Conservation (phyloP, 1,140 invertebrate genomes). For the Physella acuta region DNA sequence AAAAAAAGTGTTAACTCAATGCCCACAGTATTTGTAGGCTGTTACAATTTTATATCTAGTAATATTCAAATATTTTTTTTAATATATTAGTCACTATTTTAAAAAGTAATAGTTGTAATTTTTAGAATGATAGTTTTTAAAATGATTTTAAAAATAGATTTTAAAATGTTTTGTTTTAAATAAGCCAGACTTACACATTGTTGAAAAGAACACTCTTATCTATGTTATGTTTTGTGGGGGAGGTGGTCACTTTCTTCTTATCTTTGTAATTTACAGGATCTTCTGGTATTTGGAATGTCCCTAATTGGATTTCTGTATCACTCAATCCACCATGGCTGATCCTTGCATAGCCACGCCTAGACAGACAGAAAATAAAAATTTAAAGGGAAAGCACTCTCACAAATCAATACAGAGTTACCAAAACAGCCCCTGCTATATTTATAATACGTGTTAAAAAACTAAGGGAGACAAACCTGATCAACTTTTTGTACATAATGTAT, state of each 20-base stretch:
- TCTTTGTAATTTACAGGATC: conserved; percentile 46
- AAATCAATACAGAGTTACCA: too few species aligned
- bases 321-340: conserved; percentile 59
- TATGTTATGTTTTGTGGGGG: conserved; percentile 31
- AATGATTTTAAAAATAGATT: too few species aligned
- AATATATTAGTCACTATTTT: too few species aligned
- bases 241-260: conserved; percentile 39
- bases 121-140: too few species aligned
- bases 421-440: too few species aligned
- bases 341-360: conserved; percentile 57
- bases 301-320: conserved; percentile 60
- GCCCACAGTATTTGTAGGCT: too few species aligned
- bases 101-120: too few species aligned
- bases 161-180: too few species aligned
- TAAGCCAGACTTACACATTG: conserved; percentile 48
- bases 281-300: conserved; percentile 54
- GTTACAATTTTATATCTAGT: too few species aligned
- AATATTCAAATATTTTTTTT: too few species aligned
- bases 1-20: not conserved
- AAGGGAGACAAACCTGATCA: conserved; percentile 51
- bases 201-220: conserved; percentile 40
- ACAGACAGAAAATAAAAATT: conserved; percentile 20
- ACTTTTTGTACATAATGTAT: conserved; percentile 57
- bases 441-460: too few species aligned
- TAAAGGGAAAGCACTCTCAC: too few species aligned